Conservation (phyloP, 2,888 invertebrate genomes). For the Didymodactylos carnosus region DNA sequence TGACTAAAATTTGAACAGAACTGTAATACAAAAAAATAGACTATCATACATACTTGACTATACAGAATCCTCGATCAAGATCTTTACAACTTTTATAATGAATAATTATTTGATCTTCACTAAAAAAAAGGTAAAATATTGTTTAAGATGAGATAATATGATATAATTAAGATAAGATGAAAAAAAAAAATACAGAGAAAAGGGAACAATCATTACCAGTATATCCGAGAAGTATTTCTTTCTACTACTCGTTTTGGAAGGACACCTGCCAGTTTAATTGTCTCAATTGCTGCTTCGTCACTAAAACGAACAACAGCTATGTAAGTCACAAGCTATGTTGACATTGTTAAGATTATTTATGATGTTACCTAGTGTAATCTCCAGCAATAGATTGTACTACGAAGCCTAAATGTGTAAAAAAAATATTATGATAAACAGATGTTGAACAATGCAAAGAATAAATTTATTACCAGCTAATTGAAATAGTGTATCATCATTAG, state of each 20-base stretch:
- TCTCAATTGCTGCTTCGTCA: not conserved
- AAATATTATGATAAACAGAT: no score
- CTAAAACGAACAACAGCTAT: no score
- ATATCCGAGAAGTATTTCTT: not conserved
- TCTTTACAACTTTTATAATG: constrained; percentile 34
- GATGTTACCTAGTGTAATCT: not conserved
- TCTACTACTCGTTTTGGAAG: not conserved
- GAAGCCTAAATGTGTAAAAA: no score
- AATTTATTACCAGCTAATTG: not conserved
- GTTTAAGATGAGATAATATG: not conserved
- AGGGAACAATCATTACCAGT: no score
- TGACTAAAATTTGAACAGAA: not conserved
- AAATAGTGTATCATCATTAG: not conserved
- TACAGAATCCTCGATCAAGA: constrained; percentile 33
- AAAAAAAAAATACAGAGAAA: no score
- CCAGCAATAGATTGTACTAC: not conserved
- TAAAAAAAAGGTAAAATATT: constrained; percentile 24
- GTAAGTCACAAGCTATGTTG: no score
- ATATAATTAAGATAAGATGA: not conserved
- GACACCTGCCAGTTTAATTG: not conserved
- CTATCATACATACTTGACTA: constrained; percentile 34
- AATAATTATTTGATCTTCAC: constrained; percentile 36
- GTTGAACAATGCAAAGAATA: no score
- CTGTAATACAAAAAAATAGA: not conserved
- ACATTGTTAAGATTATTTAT: not conserved